Evolutionary conservation across 2,113 vertebrate genomes (phyloP).

Genomic region (Anguilla japonica): DNA sequence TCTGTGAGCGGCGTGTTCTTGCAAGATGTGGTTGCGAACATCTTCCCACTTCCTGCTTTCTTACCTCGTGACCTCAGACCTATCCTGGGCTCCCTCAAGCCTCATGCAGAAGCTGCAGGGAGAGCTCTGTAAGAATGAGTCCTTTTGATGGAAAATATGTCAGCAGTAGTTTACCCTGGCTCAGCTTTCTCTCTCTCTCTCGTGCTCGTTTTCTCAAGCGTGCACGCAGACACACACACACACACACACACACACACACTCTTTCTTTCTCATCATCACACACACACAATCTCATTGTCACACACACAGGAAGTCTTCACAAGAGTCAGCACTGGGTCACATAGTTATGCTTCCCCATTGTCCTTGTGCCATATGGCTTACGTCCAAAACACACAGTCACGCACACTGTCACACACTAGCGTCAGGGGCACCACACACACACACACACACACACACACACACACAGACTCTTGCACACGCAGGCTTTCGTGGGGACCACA

Average conservation of each 20-base stretch:
- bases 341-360: background rate
- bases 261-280: too few relatives aligned
- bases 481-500: constrained; percentile 50
- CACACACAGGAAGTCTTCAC: background rate
- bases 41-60: background rate
- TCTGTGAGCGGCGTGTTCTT: background rate
- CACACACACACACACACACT: background rate
- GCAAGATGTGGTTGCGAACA: background rate
- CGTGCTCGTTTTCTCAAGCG: too few relatives aligned
- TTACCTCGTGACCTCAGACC: background rate
- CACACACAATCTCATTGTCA: background rate
- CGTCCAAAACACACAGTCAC: background rate
- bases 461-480: constrained; percentile 14
- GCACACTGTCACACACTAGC: background rate
- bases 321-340: background rate
- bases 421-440: background rate
- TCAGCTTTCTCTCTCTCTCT: background rate
- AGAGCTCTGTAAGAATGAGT: background rate
- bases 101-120: background rate
- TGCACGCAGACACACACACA: too few relatives aligned
- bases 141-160: constrained; percentile 16
- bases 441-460: constrained; percentile 35
- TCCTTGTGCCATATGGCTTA: background rate
- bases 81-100: background rate
- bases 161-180: background rate